phyloP scores from a whole-genome alignment of 1,140 invertebrate species.

The Tribolium madens region DNA sequence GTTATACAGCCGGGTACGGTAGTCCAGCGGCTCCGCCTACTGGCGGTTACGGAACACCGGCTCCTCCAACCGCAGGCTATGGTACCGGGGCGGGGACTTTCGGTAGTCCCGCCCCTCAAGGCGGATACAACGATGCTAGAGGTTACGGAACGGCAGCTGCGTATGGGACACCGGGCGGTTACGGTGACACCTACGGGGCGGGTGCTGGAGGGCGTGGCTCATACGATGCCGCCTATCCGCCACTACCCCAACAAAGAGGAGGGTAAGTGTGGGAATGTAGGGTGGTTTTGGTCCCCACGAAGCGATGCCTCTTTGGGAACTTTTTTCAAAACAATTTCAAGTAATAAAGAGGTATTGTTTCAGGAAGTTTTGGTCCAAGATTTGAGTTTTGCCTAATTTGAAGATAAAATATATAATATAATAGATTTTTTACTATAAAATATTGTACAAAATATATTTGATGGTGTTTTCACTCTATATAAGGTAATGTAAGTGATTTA shows the following conservation, averaged over 20 bases:
- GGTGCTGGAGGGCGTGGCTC: constrained; percentile 47
- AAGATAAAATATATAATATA: neutral
- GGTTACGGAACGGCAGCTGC: constrained; percentile 28
- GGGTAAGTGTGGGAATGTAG: constrained; percentile 57
- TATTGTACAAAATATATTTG: constrained; percentile 19
- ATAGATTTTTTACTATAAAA: neutral
- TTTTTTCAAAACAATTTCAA: constrained; percentile 3
- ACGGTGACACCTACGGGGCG: constrained; percentile 41
- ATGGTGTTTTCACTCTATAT: constrained; percentile 38
- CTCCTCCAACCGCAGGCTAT: constrained; percentile 49
- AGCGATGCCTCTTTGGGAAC: constrained; percentile 31
- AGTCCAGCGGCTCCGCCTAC: constrained; percentile 3
- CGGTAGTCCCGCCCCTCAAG: constrained; percentile 34
- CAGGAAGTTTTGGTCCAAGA: constrained; percentile 38
- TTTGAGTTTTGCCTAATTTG: constrained; percentile 36
- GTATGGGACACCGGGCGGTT: constrained; percentile 37
- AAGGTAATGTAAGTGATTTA: constrained; percentile 41
- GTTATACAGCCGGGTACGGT: constrained; percentile 46
- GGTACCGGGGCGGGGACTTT: constrained; percentile 17
- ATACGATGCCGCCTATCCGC: constrained; percentile 62
- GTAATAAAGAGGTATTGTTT: constrained; percentile 36
- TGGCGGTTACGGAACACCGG: constrained; percentile 48
- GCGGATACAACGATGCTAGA: constrained; percentile 27
- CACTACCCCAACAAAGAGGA: constrained; percentile 62
- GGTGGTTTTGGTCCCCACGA: constrained; percentile 12